A percentile compares a stretch with the other conserved stretches of the same genome.
phyloP scores from a whole-genome alignment of 2,888 invertebrate genomes.

The Drosophila mimica region DNA sequence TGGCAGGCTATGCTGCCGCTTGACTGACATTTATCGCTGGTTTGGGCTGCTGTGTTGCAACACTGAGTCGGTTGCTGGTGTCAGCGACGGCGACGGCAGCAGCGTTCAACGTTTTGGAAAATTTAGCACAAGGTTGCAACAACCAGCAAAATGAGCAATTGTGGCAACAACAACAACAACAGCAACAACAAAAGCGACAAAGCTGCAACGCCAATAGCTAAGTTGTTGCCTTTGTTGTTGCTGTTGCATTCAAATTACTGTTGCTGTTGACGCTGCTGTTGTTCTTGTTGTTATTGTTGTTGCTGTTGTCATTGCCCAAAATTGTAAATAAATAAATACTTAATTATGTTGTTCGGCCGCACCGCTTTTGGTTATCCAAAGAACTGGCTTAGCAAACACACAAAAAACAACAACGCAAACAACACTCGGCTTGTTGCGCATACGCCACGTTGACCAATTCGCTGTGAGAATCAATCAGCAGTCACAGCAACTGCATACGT shows the following conservation, averaged over 20 bases:
- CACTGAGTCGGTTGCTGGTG: constrained; percentile 46
- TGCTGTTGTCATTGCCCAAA: constrained; percentile 75
- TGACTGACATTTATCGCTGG: constrained; percentile 80
- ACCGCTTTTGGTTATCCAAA: constrained; percentile 69
- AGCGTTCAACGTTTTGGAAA: constrained; percentile 79
- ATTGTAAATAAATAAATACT: constrained; percentile 81
- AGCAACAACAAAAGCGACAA: constrained; percentile 43
- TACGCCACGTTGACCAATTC: constrained; percentile 65
- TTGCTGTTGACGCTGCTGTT: constrained; percentile 26
- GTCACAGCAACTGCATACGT: constrained; percentile 20
- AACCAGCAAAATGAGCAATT: constrained; percentile 78
- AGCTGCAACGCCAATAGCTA: constrained; percentile 65
- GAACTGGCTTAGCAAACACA: constrained; percentile 56
- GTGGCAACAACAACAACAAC: constrained; percentile 66
- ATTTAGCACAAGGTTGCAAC: constrained; percentile 81
- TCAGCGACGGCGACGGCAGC: constrained; percentile 49
- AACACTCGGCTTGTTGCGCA: constrained; percentile 61
- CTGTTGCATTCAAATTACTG: constrained; percentile 66
- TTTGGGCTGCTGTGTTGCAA: constrained; percentile 47
- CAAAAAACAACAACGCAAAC: not conserved
- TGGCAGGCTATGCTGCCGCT: constrained; percentile 58
- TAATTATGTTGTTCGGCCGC: constrained; percentile 78
- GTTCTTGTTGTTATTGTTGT: constrained; percentile 40
- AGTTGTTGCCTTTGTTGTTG: constrained; percentile 40
- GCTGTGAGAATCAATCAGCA: constrained; percentile 41